Evolutionary conservation across 1,140 invertebrate species (phyloP), one percentile per base, ranked within the genome.

Genomic region (Bilobella aurantiaca): DNA sequence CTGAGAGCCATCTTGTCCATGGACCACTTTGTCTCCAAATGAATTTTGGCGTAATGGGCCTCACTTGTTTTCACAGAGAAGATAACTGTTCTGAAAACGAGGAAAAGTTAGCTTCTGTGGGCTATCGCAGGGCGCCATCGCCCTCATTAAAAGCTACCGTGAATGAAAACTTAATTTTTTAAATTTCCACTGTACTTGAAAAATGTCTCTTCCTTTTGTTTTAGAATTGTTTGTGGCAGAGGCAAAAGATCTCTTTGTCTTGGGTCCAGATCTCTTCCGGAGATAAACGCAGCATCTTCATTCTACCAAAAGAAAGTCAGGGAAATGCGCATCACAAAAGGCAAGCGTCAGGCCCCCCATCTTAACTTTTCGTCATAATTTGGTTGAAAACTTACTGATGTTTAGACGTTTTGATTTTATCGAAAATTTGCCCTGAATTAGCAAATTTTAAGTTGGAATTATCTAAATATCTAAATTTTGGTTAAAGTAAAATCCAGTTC

Each of bases 71-170:
- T 42, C n/a, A 8, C n/a, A n/a, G n/a, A 42, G n/a, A 42, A 42
- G 37, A n/a, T 12, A 42, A n/a, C 8, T 12, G 37, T 42, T 42
- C 37, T n/a, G 8, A n/a, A 42, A n/a, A 42, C 8, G n/a, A 12
- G 37, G 8, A 12, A n/a, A 12, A 42, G n/a, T n/a, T 42, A 23
- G 3, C 23, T 53, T 53, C 25, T 53, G 12, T 12, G 12, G 61
- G n/a, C 61, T 72, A 72, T 72, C 70, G 46, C n/a, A 59, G 66
- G 70, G 70, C 70, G 70, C 70, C 70, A 72, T 72, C 70, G 65
- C 47, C 58, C 70, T 72, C 70, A 72, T 72, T 72, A 72, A 67
- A 69, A 62, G 70, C 70, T 56, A 67, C 66, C 62, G 65, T 34
- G 65, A 66, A 68, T 66, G 69, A 63, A 66, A 58, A 63, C 65